These are phyloP conservation scores for Stomorhina lunata DNA, from an alignment of 2,888 invertebrate genomes.

Conservation along the genomic window DNA sequence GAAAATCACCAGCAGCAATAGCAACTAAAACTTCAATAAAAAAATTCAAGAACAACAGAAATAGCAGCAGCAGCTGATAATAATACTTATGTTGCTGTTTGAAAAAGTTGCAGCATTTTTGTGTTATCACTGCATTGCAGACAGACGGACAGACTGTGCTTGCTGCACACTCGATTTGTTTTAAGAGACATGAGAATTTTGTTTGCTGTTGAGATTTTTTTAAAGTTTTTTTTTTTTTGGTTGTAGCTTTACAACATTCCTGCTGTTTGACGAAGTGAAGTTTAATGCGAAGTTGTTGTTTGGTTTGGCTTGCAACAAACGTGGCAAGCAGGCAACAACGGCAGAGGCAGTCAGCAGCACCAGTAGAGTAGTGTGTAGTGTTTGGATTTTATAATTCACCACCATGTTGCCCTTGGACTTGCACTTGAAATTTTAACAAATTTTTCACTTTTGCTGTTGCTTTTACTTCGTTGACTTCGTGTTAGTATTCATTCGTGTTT, in stretches of 20 bases:
- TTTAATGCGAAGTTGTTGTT: slow-evolving; percentile 58
- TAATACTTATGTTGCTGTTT: slow-evolving; percentile 48
- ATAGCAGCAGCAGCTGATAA: slow-evolving; percentile 43
- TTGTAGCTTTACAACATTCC: slow-evolving; percentile 66
- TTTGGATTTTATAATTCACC: slow-evolving; percentile 28
- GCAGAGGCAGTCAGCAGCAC: neutral
- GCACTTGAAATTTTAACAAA: slow-evolving; percentile 74
- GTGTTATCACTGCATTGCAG: slow-evolving; percentile 56
- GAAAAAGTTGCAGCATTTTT: slow-evolving; percentile 37
- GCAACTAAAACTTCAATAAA: neutral
- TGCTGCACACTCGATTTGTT: slow-evolving; percentile 45
- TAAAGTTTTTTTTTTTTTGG: neutral
- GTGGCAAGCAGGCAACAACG: slow-evolving; percentile 20
- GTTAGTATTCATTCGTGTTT: slow-evolving; percentile 29
- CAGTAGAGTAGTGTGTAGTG: neutral
- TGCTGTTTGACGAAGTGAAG: slow-evolving; percentile 60
- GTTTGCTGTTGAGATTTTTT: slow-evolving; percentile 26
- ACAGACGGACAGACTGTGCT: too few relatives aligned
- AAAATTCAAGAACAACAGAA: slow-evolving; percentile 11
- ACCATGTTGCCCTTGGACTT: slow-evolving; percentile 77
- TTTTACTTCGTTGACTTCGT: slow-evolving; percentile 37
- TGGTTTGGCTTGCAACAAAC: slow-evolving; percentile 30
- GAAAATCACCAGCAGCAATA: slow-evolving; percentile 15
- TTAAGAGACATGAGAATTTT: slow-evolving; percentile 51
- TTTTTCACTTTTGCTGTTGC: slow-evolving; percentile 56